Evolutionary conservation across 2,113 vertebrate genomes (phyloP).

Genomic region (Brachypteracias leptosomus): DNA sequence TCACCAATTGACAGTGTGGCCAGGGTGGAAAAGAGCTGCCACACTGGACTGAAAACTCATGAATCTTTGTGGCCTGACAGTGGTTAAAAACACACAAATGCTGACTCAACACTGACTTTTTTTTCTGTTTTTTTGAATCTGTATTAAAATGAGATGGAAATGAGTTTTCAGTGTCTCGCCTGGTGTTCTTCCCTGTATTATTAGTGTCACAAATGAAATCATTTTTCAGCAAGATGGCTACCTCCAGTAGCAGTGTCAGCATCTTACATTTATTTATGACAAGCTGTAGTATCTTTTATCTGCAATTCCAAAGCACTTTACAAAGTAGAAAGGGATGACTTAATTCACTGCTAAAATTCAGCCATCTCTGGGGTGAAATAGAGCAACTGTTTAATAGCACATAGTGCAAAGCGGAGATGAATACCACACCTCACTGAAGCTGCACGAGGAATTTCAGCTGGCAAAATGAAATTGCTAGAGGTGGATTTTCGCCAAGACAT

Average conservation of each 20-base stretch:
- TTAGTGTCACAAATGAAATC: conserved; percentile 49
- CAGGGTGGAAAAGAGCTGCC: not conserved
- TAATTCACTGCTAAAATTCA: conserved; percentile 32
- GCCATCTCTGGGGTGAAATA: conserved; percentile 21
- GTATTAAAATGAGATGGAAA: conserved; percentile 24
- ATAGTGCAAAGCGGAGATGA: not conserved
- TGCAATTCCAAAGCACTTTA: conserved; percentile 35
- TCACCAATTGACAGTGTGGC: not conserved
- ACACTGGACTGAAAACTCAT: not conserved
- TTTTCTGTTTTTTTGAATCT: not conserved
- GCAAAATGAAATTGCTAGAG: conserved; percentile 29
- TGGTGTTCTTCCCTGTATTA: not conserved
- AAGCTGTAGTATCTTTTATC: conserved; percentile 36
- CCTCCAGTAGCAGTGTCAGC: conserved; percentile 42
- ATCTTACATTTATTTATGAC: conserved; percentile 49
- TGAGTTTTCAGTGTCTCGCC: conserved; percentile 38
- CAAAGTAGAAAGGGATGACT: conserved; percentile 9
- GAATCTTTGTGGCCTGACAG: not conserved
- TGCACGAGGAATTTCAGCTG: not conserved
- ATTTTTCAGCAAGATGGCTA: conserved; percentile 54
- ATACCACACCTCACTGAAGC: not conserved
- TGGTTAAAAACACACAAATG: not conserved
- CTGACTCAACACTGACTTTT: not conserved
- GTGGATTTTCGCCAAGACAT: conserved; percentile 23
- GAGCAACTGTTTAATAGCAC: conserved; percentile 1